phyloP scores from a whole-genome alignment of 2,888 invertebrate species.

The Lochmaea capreae region DNA sequence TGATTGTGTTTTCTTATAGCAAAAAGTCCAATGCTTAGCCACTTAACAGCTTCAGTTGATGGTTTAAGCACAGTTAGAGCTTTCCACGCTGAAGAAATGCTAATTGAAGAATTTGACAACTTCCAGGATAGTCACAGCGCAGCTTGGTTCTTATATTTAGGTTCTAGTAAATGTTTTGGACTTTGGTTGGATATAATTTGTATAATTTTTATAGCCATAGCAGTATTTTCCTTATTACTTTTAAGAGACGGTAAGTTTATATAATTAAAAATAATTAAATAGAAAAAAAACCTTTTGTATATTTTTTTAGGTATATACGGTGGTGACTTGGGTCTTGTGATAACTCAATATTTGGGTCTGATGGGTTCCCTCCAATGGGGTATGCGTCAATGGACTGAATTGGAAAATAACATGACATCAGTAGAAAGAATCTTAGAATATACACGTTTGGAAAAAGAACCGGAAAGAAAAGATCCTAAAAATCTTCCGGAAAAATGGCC shows the following conservation, averaged over 20 bases:
- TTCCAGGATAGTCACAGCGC: constrained; percentile 77
- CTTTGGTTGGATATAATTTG: constrained; percentile 78
- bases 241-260: constrained; percentile 53
- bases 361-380: constrained; percentile 76
- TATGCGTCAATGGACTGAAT: constrained; percentile 87
- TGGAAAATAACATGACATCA: constrained; percentile 70
- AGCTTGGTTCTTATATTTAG: constrained; percentile 77
- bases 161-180: constrained; percentile 77
- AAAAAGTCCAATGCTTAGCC: constrained; percentile 82
- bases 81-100: constrained; percentile 73
- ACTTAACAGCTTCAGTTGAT: constrained; percentile 80
- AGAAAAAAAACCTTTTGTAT: too few species aligned
- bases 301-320: constrained; percentile 70
- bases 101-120: constrained; percentile 73
- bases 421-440: constrained; percentile 58
- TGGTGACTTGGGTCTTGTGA: constrained; percentile 82
- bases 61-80: constrained; percentile 83
- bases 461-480: constrained; percentile 49
- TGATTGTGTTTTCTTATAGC: constrained; percentile 65
- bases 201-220: constrained; percentile 70
- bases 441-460: constrained; percentile 56
- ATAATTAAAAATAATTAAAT: too few species aligned
- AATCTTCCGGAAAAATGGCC: constrained; percentile 79
- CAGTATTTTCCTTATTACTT: constrained; percentile 50
- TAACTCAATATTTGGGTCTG: constrained; percentile 79